Evolutionary conservation across 1,140 invertebrate genomes (phyloP).

Genomic region (Galleria mellonella): DNA sequence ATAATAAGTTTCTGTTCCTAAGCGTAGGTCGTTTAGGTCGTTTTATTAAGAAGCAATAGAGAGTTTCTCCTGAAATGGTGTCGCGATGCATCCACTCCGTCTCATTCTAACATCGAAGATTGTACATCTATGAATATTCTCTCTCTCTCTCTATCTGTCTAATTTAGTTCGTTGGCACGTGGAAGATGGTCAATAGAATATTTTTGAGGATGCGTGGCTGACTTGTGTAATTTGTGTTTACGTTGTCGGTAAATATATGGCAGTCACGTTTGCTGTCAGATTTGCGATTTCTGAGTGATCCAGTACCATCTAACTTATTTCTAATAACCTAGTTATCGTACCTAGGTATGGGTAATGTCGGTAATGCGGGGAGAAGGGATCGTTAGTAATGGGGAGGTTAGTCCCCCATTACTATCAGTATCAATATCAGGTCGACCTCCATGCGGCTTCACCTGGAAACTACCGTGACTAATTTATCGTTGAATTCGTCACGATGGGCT

Average conservation of each 20-base stretch:
- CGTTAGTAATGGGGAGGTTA: no score
- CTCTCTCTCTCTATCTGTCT: slow-evolving; percentile 21
- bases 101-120: slow-evolving; percentile 10
- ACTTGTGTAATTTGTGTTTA: slow-evolving; percentile 25
- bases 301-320: no score
- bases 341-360: no score
- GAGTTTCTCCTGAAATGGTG: slow-evolving; percentile 55
- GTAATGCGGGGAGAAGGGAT: no score
- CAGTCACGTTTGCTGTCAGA: no score
- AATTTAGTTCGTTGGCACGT: slow-evolving; percentile 25
- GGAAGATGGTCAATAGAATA: slow-evolving; percentile 36
- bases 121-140: not conserved
- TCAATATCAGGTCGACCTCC: no score
- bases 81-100: slow-evolving; percentile 38
- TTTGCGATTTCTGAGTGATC: no score
- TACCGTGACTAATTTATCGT: no score
- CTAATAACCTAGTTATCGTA: no score
- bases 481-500: no score
- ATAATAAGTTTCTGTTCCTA: slow-evolving; percentile 6
- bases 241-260: not conserved
- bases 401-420: no score
- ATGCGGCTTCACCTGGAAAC: no score
- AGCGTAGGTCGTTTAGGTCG: slow-evolving; percentile 8
- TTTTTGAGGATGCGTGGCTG: slow-evolving; percentile 16
- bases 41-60: slow-evolving; percentile 13